phyloP scores from a whole-genome alignment of 2,888 invertebrate species.

The Gastrophysa polygoni region DNA sequence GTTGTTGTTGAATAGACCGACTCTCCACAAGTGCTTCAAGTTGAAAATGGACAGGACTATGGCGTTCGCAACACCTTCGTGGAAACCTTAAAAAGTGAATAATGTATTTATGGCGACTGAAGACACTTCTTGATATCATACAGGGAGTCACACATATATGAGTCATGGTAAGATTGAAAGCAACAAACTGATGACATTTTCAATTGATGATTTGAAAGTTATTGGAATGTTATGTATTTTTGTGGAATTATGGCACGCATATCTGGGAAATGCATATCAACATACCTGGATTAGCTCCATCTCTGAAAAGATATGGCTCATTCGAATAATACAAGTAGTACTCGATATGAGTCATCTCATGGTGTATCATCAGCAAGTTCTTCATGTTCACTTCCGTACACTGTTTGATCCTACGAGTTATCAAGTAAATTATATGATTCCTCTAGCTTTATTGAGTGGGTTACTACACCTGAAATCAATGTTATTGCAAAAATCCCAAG shows the following conservation, averaged over 20 bases:
- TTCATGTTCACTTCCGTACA: constrained; percentile 81
- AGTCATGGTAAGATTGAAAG: too few relatives aligned
- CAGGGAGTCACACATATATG: too few relatives aligned
- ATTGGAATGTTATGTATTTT: too few relatives aligned
- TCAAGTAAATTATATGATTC: constrained; percentile 88
- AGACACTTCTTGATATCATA: too few relatives aligned
- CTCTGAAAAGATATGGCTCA: constrained; percentile 76
- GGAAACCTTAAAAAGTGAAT: constrained; percentile 68
- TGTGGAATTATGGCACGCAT: too few relatives aligned
- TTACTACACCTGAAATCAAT: constrained; percentile 75
- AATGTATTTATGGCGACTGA: background rate
- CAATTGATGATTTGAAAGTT: too few relatives aligned
- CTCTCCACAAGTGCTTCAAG: constrained; percentile 73
- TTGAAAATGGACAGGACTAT: constrained; percentile 79
- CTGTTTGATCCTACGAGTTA: constrained; percentile 73
- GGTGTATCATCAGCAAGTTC: constrained; percentile 77
- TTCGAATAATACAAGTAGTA: constrained; percentile 81
- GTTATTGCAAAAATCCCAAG: constrained; percentile 87
- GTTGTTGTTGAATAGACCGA: constrained; percentile 72
- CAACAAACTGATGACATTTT: too few relatives aligned
- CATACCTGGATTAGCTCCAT: constrained; percentile 82
- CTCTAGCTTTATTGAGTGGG: constrained; percentile 49
- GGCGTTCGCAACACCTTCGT: constrained; percentile 84
- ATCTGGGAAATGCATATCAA: too few relatives aligned
- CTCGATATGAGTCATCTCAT: constrained; percentile 84